These are phyloP conservation scores for Lysiphlebus fabarum DNA, from an alignment of 1,140 invertebrate genomes.

Conservation along the genomic window DNA sequence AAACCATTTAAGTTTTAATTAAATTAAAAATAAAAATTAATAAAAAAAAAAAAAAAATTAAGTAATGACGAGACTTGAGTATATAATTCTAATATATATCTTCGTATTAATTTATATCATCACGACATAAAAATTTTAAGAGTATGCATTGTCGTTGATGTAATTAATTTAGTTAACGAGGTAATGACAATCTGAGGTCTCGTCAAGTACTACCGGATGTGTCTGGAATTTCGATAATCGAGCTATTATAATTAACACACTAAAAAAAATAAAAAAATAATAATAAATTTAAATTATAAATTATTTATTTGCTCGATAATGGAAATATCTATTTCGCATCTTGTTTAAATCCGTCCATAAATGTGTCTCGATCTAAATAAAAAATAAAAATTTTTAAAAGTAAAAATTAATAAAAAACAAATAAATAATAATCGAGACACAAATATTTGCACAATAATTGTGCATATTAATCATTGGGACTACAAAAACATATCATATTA, in stretches of 20 bases:
- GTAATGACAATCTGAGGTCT: constrained; percentile 54
- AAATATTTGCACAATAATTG: constrained; percentile 45
- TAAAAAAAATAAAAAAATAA: constrained; percentile 15
- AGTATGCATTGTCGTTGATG: constrained; percentile 17
- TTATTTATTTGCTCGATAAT: constrained; percentile 37
- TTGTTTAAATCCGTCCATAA: constrained; percentile 56
- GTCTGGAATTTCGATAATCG: constrained; percentile 41
- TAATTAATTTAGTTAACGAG: constrained; percentile 22
- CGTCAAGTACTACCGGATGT: constrained; percentile 51
- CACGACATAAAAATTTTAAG: no score
- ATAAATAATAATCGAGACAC: constrained; percentile 35
- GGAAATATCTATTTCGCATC: constrained; percentile 44
- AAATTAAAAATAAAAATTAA: no score
- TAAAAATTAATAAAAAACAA: constrained; percentile 1
- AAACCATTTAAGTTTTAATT: no score
- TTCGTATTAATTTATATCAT: no score
- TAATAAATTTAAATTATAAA: constrained; percentile 6
- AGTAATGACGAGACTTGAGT: constrained; percentile 38
- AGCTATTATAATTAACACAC: constrained; percentile 10
- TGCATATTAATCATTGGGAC: constrained; percentile 58
- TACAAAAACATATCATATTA: constrained; percentile 57
- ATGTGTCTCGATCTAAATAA: constrained; percentile 40
- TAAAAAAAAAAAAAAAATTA: constrained; percentile 25
- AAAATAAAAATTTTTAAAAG: no score
- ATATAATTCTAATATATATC: constrained; percentile 16